Evolutionary conservation across 2,797 vertebrate genomes (phyloP), one percentile per base, ranked within the genome.

Genomic region (Oceanodroma leucorhoa): DNA sequence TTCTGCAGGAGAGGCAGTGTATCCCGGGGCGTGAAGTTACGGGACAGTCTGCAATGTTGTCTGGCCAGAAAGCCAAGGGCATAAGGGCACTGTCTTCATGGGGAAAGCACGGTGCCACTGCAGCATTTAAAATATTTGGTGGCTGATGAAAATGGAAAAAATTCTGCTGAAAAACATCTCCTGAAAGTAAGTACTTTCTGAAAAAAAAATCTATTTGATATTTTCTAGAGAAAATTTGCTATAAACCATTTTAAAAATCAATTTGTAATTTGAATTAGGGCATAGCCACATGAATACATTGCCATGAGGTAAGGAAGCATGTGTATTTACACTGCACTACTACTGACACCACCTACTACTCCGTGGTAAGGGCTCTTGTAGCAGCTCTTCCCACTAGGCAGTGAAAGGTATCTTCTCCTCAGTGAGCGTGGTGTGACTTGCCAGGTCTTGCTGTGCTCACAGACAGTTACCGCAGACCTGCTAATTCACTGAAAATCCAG

Each of bases 391-490:
- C 19, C 83, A 15, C 11, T 38, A 45, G 90, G 90, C 80, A 55
- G 15, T 30, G 62, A 54, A 92, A 93, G 77, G 26, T 73, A 89
- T 70, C 77, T 93, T 69, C 80, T 89, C 41, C 48, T n/a, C 3
- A 6, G 20, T 72, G 30, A 94, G 48, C 4, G 0, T 14, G 6
- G 16, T 38, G 26, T 62, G 43, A 70, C 50, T 91, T 90, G 73
- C 46, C 58, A 93, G 58, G 58, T 93, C 86, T 88, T 76, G 36
- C 43, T 73, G 4, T 45, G 55, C 23, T 23, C 40, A 58, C n/a
- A 77, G 60, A 32, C 45, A 88, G n/a, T 53, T 89, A 41, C 38
- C 6, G 6, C 30, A 93, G 58, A 90, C 15, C 27, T 90, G 57
- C 7, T 58, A 82, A 62, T 77, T 82, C 62, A 57, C 40, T 73